Evolutionary conservation across 2,113 vertebrate species (phyloP), one percentile per base, ranked within the genome.

Genomic region (Atrichornis clamosus): DNA sequence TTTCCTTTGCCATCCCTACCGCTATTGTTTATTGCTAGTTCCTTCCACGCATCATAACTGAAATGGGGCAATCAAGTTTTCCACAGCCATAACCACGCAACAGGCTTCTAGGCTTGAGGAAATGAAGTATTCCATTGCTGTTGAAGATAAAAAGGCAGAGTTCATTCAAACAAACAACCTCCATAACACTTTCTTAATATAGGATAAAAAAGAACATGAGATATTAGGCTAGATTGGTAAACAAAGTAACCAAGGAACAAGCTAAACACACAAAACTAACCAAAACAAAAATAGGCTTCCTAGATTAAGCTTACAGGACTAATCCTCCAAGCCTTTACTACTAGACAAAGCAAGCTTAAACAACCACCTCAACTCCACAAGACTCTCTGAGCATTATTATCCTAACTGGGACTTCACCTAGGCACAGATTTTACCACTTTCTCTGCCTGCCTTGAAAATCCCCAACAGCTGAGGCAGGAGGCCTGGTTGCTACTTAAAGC

Each of bases 311-410:
- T 39, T 19, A 8, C 78, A 72, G 6, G 20, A 18, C 8, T 9
- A 60, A 60, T 5, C 19, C 27, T 52, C 30, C 9, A 63, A 1
- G 3, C 6, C 27, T 69, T 64, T 35, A 10, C 5, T 19, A 8
- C 21, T 6, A 3, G 13, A 20, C 3, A 53, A 63, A 58, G 7
- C 6, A 52, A 80, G 8, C 20, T 50, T 16, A 2, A 46, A 1
- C 56, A 84, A 28, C 4, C 9, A 33, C 9, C 17, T 27, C 30
- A 67, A 4, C 26, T 28, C 32, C 4, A 16, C 16, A 59, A 7
- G 2, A 5, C 1, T 21, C 21, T 27, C 39, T 39, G 22, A 73
- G 3, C 6, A 4, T 10, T 7, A 1, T 13, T 0, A 70, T 1
- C 16, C 14, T 26, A 37, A 49, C 62, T 3, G 7, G 2, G 1